Evolutionary conservation across 2,113 vertebrate genomes (phyloP).

Genomic region (Sisor rabdophorus): DNA sequence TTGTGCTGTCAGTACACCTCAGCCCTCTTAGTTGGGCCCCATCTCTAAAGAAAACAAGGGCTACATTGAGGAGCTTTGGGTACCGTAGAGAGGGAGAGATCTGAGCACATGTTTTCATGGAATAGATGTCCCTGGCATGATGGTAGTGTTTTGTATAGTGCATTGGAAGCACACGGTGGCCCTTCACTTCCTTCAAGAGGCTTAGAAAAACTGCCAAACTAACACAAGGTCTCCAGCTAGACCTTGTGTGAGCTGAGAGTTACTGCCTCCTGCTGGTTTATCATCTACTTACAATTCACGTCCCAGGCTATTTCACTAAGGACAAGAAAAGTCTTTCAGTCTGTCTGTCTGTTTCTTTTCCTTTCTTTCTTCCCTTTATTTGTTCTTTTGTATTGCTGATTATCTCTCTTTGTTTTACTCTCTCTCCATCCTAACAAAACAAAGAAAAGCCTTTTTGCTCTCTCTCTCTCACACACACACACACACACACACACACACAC

Average conservation of each 20-base stretch:
- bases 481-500: too few relatives aligned
- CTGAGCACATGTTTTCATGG: constrained; percentile 48
- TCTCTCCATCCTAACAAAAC: not conserved
- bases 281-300: constrained; percentile 7
- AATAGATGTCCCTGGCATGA: constrained; percentile 33
- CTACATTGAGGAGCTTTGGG: constrained; percentile 42
- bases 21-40: constrained; percentile 19
- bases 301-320: constrained; percentile 12
- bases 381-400: too few relatives aligned
- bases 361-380: not conserved
- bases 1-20: not conserved
- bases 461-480: too few relatives aligned
- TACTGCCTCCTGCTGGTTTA: constrained; percentile 25
- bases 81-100: constrained; percentile 18
- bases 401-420: not conserved
- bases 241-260: not conserved
- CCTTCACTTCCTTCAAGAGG: constrained; percentile 42
- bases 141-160: constrained; percentile 38
- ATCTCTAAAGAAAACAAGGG: constrained; percentile 48
- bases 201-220: constrained; percentile 37
- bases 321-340: not conserved
- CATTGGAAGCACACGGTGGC: constrained; percentile 29
- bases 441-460: too few relatives aligned
- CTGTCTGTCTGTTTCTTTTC: not conserved
- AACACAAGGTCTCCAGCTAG: constrained; percentile 37